phyloP scores from a whole-genome alignment of 2,113 vertebrate genomes.

The Petromus typicus region DNA sequence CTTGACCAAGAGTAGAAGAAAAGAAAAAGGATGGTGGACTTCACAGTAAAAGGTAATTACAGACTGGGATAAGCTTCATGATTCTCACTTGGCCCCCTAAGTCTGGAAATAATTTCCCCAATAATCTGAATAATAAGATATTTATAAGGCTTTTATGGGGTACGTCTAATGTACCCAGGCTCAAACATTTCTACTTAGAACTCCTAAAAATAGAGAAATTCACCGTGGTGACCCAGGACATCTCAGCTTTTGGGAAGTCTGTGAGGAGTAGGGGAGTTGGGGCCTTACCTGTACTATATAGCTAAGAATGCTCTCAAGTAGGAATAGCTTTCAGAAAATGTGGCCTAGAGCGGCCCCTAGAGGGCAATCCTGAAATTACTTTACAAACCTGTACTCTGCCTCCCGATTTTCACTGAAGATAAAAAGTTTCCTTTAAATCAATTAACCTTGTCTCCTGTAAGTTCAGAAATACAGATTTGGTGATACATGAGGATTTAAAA shows the following conservation, averaged over 20 bases:
- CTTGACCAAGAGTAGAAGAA: not conserved
- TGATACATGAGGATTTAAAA: not conserved
- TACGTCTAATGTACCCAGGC: not conserved
- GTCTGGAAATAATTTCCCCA: not conserved
- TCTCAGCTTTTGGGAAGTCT: not conserved
- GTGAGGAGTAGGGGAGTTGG: not conserved
- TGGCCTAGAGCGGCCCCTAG: not conserved
- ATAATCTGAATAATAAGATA: not conserved
- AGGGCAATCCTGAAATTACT: not conserved
- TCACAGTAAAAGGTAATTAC: not conserved
- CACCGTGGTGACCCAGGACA: too few relatives aligned
- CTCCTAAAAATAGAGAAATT: not conserved
- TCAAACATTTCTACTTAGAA: not conserved
- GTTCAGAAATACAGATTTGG: not conserved
- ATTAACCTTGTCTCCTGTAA: not conserved
- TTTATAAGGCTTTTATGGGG: not conserved
- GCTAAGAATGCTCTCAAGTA: not conserved
- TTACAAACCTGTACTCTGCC: not conserved
- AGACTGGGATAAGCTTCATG: not conserved
- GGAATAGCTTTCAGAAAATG: not conserved
- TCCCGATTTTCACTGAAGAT: not conserved
- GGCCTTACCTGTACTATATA: not conserved
- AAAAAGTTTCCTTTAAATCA: not conserved
- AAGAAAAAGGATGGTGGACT: not conserved
- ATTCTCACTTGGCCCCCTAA: not conserved